These are phyloP conservation scores for Diploscapter pachys DNA, from an alignment of 1,140 invertebrate species.

Conservation along the genomic window DNA sequence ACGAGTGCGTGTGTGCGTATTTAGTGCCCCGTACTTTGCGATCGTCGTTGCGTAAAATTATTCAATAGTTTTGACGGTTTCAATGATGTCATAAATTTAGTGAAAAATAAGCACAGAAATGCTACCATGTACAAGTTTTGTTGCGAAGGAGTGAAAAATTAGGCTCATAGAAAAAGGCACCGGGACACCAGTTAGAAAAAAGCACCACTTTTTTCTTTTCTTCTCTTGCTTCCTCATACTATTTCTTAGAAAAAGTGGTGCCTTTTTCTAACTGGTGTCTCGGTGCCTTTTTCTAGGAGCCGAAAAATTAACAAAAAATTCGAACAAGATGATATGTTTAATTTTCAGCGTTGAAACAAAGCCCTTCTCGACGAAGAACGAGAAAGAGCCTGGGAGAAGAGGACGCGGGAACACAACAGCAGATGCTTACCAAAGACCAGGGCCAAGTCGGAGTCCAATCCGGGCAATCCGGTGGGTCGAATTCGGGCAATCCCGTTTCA, in stretches of 20 bases:
- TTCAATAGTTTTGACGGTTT: neutral
- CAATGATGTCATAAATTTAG: neutral
- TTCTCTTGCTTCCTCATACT: too few species aligned
- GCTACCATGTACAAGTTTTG: neutral
- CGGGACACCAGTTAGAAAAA: too few species aligned
- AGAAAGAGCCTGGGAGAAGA: conserved; percentile 19
- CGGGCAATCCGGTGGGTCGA: too few species aligned
- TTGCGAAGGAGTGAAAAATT: neutral
- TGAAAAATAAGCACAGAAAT: neutral
- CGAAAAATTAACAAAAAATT: neutral
- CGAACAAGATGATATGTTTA: neutral
- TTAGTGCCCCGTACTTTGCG: neutral
- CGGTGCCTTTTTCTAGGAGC: neutral
- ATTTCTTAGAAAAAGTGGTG: too few species aligned
- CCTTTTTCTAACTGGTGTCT: neutral
- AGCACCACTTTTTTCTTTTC: too few species aligned
- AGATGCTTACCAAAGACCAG: too few species aligned
- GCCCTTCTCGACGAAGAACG: conserved; percentile 8
- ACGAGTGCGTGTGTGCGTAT: neutral
- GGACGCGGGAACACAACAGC: neutral
- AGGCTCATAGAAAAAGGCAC: too few species aligned
- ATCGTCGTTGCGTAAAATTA: neutral
- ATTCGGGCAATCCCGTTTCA: too few species aligned
- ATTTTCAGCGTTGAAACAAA: conserved; percentile 22
- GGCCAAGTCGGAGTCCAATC: too few species aligned